Base-by-base conservation (phyloP, 37 sponge, comb jelly and placozoan species). In the Petrosia ficiformis region DNA sequence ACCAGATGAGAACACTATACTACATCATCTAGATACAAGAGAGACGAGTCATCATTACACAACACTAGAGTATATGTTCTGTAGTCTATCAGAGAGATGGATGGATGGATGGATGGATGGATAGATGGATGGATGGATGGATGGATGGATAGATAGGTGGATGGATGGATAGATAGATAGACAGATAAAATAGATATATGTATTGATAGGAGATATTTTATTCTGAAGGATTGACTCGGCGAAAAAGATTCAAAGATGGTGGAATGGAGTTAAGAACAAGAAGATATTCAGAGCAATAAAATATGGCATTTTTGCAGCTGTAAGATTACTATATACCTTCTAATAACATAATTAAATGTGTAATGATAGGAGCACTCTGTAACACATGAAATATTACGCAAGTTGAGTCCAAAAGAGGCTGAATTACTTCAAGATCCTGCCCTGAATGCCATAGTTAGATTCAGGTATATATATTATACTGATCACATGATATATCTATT, bases 371-470 rank as follows among this genome's bases (percentile, higher is more conserved):
- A 94, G 69, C 86, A 92, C 72, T 90, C 93, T 25, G 80, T 95
- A 24, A 94, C 92, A 14, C 72, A 75, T 34, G 95, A 94, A 21
- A 82, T 98, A 11, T 71, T 92, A 25, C 33, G 87, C 33, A 98
- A 94, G 48, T 58, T 98, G 35, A 83, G 87, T 65, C 95, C 95
- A 16, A 44, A 59, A 24, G 99, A 98, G 44, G 86, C 87, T 3
- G 85, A 83, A 64, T 79, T 98, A 34, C 72, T 98, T 40, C 80
- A 78, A 44, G 99, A 98, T 68, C 95, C 95, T 11, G 69, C 93
- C 16, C 77, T 98, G 37, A 57, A 71, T 10, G 80, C 95, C n/a
- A 95, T 82, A 68, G 80, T 98, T 28, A 84, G 86, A 41, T 95
- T 98, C 69, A 89, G 97, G 87, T 92, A 24, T 24, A 29, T 38